These are phyloP conservation scores for Mesocentrotus franciscanus DNA, from an alignment of 53 echinoderm and acorn worm species.

Conservation along the genomic window DNA sequence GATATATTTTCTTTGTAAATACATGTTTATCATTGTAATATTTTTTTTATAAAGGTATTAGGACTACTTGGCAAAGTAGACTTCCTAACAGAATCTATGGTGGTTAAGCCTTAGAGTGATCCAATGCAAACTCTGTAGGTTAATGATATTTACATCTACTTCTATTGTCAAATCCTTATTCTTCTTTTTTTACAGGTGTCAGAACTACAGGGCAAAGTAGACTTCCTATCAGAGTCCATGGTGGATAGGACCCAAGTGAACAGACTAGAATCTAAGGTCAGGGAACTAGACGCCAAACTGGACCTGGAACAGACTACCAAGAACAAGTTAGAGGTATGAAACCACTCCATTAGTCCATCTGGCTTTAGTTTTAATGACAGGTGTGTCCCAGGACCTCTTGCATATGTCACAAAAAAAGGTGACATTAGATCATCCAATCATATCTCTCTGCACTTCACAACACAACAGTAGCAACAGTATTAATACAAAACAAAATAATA, in stretches of 20 bases:
- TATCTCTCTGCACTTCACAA: no score
- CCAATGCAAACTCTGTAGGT: no score
- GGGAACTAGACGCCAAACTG: conserved; percentile 87
- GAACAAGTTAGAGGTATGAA: conserved; percentile 86
- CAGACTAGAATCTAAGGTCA: conserved; percentile 79
- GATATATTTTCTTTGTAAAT: no score
- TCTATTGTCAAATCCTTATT: no score
- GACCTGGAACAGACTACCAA: conserved; percentile 89
- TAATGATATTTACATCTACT: no score
- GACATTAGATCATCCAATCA: no score
- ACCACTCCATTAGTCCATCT: not conserved
- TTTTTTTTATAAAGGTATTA: no score
- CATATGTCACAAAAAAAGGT: no score
- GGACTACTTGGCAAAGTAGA: conserved; percentile 80
- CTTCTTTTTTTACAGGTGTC: conserved; percentile 69
- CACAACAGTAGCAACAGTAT: no score
- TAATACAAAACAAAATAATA: no score
- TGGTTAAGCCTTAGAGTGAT: conserved; percentile 64
- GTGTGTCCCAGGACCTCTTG: no score
- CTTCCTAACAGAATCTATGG: conserved; percentile 74
- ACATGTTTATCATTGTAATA: no score
- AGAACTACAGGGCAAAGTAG: conserved; percentile 80
- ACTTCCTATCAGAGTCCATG: conserved; percentile 76
- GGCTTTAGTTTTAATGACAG: not conserved
- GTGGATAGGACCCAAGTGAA: conserved; percentile 75